Evolutionary conservation across 2,888 invertebrate genomes (phyloP).

Genomic region (Epinotia demarniana): DNA sequence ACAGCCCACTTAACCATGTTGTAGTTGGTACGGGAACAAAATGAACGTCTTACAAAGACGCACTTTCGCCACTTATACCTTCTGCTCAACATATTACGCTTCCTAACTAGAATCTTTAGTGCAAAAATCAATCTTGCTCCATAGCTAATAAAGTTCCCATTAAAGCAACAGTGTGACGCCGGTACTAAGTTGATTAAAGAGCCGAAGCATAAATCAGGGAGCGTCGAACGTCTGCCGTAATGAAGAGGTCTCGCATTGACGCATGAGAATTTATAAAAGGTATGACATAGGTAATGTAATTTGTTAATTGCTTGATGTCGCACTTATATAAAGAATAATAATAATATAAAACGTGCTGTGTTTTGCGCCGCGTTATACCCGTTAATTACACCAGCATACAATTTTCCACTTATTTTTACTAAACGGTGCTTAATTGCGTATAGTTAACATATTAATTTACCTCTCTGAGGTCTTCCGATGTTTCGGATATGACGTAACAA

Average conservation of each 20-base stretch:
- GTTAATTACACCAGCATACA: too few species aligned
- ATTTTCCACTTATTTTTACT: too few species aligned
- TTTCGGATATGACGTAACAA: too few species aligned
- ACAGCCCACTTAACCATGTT: too few species aligned
- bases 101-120: background rate
- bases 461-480: too few species aligned
- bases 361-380: too few species aligned
- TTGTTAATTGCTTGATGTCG: too few species aligned
- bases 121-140: background rate
- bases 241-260: background rate
- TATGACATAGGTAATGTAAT: background rate
- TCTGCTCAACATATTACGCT: background rate
- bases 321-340: too few species aligned
- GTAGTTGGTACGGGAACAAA: too few species aligned
- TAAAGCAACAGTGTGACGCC: background rate
- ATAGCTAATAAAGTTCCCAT: background rate
- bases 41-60: background rate
- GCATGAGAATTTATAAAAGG: background rate
- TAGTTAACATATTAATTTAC: too few species aligned
- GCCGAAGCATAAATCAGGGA: conserved; percentile 20
- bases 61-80: background rate
- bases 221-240: conserved; percentile 3
- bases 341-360: too few species aligned
- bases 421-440: too few species aligned
- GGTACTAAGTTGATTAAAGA: conserved; percentile 12